Evolutionary conservation across 2,113 vertebrate species (phyloP).

Genomic region (Apteryx owenii): DNA sequence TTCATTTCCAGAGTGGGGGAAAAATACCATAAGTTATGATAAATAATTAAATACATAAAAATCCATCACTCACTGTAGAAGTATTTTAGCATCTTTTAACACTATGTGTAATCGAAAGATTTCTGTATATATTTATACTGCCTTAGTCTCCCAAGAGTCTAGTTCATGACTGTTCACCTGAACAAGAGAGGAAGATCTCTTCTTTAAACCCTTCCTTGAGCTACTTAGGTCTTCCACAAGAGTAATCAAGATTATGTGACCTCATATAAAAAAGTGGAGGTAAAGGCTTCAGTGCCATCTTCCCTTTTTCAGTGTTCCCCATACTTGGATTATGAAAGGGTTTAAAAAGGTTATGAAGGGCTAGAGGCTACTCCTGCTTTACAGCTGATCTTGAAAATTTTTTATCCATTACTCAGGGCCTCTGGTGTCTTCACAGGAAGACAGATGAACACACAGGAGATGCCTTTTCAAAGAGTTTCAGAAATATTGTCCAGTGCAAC

Average conservation of each 20-base stretch:
- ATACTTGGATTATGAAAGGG: not conserved
- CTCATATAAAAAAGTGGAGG: slow-evolving; percentile 44
- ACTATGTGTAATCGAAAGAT: slow-evolving; percentile 41
- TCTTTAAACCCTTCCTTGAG: slow-evolving; percentile 26
- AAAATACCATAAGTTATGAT: not conserved
- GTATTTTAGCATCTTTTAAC: slow-evolving; percentile 36
- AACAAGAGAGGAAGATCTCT: slow-evolving; percentile 43
- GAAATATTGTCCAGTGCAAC: not conserved
- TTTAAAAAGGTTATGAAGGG: slow-evolving; percentile 13
- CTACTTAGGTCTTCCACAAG: slow-evolving; percentile 37
- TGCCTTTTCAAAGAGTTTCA: not conserved
- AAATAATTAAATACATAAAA: slow-evolving; percentile 34
- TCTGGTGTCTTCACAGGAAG: slow-evolving; percentile 13
- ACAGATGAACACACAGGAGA: not conserved
- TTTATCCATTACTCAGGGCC: not conserved
- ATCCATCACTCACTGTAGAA: not conserved
- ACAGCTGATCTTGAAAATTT: slow-evolving; percentile 18
- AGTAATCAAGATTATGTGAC: slow-evolving; percentile 42
- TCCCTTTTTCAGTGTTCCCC: slow-evolving; percentile 9
- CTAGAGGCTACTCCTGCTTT: slow-evolving; percentile 6
- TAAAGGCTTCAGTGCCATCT: not conserved
- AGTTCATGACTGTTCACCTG: slow-evolving; percentile 38
- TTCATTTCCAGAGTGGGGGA: not conserved
- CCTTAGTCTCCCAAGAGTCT: slow-evolving; percentile 20
- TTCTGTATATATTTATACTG: slow-evolving; percentile 11